Evolutionary conservation across 2,797 vertebrate genomes (phyloP), one percentile per base, ranked within the genome.

Genomic region (Clarias pachynema): DNA sequence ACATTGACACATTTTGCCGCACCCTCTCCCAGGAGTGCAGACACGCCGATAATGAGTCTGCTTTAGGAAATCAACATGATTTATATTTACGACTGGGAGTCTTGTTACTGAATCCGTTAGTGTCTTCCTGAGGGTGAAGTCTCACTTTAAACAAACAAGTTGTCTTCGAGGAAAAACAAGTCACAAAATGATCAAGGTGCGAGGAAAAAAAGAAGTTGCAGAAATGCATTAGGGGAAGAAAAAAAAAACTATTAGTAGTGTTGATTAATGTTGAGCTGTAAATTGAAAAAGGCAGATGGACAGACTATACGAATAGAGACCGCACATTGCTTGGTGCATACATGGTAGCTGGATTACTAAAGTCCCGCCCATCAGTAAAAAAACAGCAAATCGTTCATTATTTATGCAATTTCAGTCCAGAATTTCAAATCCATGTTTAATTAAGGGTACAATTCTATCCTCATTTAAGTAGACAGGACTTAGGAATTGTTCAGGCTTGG

Each of bases 81-180:
- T 62, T 79, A 63, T 22, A 80, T 49, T 65, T 29, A 44, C 4
- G 16, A 34, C 60, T 80, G 15, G 24, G 49, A 63, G 29, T 65
- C 78, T 65, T 20, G 37, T 29, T 29, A 49, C 37, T 40, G 37
- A 80, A 60, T 40, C 22, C 40, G 31, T 60, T 40, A 31, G 20
- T 62, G 77, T 79, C 22, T 79, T 79, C 59, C 15, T 78, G 12
- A 63, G 59, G 57, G 34, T 62, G 12, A 40, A 62, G 60, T 78
- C 57, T 78, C 75, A 15, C 57, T 60, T 78, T 78, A 60, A 63
- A 62, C 22, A 79, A 79, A 79, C 59, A 63, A 49, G 31, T 78
- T 6, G 0, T 78, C 75, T 59, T 37, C 37, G 56, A 62, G 31
- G 31, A 49, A 24, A 62, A 79, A 62, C 1, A 60, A 62, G 34